phyloP scores from a whole-genome alignment of 2,113 vertebrate genomes.

The Oxygymnocypris stewartii region DNA sequence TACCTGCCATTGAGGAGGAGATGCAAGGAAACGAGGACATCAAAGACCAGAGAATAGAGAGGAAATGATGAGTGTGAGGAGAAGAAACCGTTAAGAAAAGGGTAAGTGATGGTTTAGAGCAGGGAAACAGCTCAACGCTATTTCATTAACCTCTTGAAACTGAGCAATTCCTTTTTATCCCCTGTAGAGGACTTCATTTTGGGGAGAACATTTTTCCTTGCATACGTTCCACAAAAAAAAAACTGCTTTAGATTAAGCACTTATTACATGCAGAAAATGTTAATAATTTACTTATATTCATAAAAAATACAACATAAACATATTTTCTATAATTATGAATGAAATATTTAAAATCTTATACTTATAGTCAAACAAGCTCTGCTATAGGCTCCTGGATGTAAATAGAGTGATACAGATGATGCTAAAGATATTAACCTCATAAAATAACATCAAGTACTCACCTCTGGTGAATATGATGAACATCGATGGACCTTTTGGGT shows the following conservation, averaged over 20 bases:
- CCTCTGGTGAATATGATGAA: conserved; percentile 11
- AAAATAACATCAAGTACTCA: conserved; percentile 14
- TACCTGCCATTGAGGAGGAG: neutral
- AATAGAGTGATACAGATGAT: conserved; percentile 5
- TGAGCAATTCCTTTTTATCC: conserved; percentile 11
- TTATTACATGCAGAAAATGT: no score
- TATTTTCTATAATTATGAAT: neutral
- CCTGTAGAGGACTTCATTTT: neutral
- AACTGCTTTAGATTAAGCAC: no score
- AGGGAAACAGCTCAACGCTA: conserved; percentile 18
- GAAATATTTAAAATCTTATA: neutral
- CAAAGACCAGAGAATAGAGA: neutral
- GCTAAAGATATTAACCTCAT: neutral
- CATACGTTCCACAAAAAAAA: neutral
- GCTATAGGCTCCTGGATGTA: neutral
- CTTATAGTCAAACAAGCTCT: no score
- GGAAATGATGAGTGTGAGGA: conserved; percentile 9
- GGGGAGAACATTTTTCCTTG: neutral
- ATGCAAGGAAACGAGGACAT: neutral
- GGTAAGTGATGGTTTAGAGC: conserved; percentile 4
- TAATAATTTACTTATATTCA: no score
- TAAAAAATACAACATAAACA: no score
- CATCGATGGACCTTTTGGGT: conserved; percentile 6
- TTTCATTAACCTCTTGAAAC: conserved; percentile 3
- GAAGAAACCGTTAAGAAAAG: neutral